phyloP scores from a whole-genome alignment of 1,140 invertebrate species.

The Riptortus pedestris region DNA sequence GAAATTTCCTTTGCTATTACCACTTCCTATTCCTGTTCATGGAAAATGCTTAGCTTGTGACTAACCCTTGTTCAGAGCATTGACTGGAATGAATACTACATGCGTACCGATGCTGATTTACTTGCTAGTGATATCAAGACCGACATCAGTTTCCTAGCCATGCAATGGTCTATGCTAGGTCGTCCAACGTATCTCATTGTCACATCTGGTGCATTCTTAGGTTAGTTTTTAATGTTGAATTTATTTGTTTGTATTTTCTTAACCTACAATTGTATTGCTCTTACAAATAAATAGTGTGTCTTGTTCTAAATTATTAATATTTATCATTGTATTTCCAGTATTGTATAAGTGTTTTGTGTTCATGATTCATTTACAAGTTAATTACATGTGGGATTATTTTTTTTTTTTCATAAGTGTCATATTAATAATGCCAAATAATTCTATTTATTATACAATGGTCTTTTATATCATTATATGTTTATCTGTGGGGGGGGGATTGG shows the following conservation, averaged over 20 bases:
- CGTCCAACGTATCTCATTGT: constrained; percentile 77
- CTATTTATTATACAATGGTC: no score
- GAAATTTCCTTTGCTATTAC: not conserved
- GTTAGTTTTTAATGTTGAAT: constrained; percentile 45
- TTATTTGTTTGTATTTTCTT: constrained; percentile 14
- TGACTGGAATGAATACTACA: constrained; percentile 87
- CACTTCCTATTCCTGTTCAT: not conserved
- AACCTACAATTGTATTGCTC: no score
- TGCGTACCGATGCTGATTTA: constrained; percentile 77
- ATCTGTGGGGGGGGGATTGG: no score
- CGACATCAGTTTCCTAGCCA: constrained; percentile 82
- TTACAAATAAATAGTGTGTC: no score
- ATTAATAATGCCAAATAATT: no score
- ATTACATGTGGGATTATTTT: no score
- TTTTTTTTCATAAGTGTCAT: no score
- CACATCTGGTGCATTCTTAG: constrained; percentile 66
- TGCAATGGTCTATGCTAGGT: constrained; percentile 86
- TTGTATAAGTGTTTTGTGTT: no score
- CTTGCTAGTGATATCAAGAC: constrained; percentile 77
- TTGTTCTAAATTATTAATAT: no score
- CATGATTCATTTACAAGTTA: no score
- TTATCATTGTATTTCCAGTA: no score
- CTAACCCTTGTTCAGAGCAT: constrained; percentile 54
- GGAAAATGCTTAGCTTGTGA: constrained; percentile 11
- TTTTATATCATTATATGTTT: no score